Evolutionary conservation across 2,113 vertebrate species (phyloP).

Genomic region (Petrocephalus zakoni): DNA sequence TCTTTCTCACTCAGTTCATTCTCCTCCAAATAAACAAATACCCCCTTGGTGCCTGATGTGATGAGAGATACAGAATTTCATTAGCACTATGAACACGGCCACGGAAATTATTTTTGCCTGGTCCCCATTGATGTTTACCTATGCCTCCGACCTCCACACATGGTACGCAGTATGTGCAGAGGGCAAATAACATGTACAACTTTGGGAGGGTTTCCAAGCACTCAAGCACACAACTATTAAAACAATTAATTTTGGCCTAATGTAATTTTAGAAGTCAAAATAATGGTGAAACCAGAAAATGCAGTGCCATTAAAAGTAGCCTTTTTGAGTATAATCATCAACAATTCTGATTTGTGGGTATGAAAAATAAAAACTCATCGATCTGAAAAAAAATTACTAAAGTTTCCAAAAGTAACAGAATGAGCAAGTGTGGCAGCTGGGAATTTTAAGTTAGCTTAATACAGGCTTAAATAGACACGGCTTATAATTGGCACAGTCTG

Average conservation of each 20-base stretch:
- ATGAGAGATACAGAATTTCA: conserved; percentile 12
- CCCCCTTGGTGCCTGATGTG: neutral
- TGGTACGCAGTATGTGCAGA: neutral
- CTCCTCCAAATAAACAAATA: conserved; percentile 15
- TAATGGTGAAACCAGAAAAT: neutral
- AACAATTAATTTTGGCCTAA: neutral
- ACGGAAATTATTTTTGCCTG: neutral
- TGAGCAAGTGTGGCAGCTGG: neutral
- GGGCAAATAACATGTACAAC: neutral
- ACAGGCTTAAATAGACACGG: neutral
- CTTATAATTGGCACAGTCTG: neutral
- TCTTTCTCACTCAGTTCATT: neutral
- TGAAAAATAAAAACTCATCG: neutral
- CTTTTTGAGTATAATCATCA: neutral
- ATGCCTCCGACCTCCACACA: neutral
- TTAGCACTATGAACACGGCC: neutral
- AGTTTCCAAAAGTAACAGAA: neutral
- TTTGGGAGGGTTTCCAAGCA: neutral
- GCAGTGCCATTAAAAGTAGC: neutral
- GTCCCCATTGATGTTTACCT: neutral
- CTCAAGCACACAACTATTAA: neutral
- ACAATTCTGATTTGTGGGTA: neutral
- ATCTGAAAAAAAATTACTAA: neutral
- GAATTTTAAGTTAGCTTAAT: neutral
- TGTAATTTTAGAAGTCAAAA: neutral